phyloP scores from a whole-genome alignment of 2,113 vertebrate species.

The Sclerurus mexicanus region DNA sequence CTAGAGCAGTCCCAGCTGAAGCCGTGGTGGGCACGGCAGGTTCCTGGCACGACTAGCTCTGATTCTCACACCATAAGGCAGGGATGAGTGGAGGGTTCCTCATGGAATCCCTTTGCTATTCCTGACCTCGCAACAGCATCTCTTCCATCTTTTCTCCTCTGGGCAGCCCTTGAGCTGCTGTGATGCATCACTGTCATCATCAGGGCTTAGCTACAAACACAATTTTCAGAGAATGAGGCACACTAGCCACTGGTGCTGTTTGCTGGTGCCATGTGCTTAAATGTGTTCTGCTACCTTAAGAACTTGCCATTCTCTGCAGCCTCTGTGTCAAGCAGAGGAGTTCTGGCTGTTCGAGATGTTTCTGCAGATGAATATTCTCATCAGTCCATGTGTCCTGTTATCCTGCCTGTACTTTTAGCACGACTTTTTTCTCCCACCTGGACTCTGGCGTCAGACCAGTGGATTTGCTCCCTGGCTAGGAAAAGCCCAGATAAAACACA shows the following conservation, averaged over 20 bases:
- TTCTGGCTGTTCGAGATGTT: not conserved
- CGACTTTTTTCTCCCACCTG: not conserved
- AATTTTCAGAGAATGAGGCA: not conserved
- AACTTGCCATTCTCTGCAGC: not conserved
- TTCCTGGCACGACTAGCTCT: not conserved
- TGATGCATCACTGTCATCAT: not conserved
- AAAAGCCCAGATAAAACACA: not conserved
- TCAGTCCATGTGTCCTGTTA: not conserved
- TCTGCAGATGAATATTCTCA: rapidly evolving
- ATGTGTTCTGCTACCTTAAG: not conserved
- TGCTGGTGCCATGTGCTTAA: not conserved
- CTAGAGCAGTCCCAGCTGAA: not conserved
- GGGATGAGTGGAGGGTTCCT: not conserved
- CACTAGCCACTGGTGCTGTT: not conserved
- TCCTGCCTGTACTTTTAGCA: not conserved
- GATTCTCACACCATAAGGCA: not conserved
- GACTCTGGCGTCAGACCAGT: rapidly evolving
- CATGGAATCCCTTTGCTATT: not conserved
- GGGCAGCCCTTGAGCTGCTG: not conserved
- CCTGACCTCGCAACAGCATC: not conserved
- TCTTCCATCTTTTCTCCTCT: not conserved
- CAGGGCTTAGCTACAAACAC: not conserved
- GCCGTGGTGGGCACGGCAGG: not conserved
- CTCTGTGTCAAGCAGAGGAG: not conserved
- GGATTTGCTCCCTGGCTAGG: not conserved